Evolutionary conservation across 2,888 invertebrate species (phyloP), one percentile per base, ranked within the genome.

Genomic region (Elgonia sp.): DNA sequence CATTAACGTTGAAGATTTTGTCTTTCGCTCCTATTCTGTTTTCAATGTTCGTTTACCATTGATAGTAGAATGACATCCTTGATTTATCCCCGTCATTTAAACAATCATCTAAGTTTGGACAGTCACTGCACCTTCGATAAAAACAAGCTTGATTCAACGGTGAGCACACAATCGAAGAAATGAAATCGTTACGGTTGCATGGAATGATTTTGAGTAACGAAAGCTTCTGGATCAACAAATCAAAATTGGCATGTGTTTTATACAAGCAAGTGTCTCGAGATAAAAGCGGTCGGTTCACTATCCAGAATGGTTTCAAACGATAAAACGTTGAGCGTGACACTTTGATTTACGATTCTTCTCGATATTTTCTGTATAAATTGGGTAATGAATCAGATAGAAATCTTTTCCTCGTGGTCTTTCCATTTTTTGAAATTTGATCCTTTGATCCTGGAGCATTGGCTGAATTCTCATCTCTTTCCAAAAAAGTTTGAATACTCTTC

Each of bases 401-500:
- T 70, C 76, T 29, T 55, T 83, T 88, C 50, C 86, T 55, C 50
- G 70, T 76, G 46, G 62, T 69, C 21, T 53, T 39, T 16, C 81
- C 77, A 72, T 53, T 65, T 76, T 81, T 84, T 12, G 55, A 21
- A 20, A 89, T 77, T 60, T 79, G 73, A n/a, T n/a, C n/a, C n/a
- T n/a, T n/a, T n/a, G n/a, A n/a, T n/a, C n/a, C n/a, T n/a, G n/a
- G n/a, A n/a, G 53, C 20, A 70, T 86, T 62, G 14, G 83, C 46
- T 37, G 83, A 87, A 75, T 89, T 87, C 57, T 85, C 89, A 76
- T 89, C 80, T 70, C 40, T 87, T 60, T 85, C 80, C 1, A 89
- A 72, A 76, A 87, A 89, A 14, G 29, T 40, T 75, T 37, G 42
- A 10, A 89, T 42, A 75, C 79, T 75, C 12, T 87, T 42, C 29